Base-by-base conservation (phyloP, 2,113 vertebrate species). In the Carassius carassius region DNA sequence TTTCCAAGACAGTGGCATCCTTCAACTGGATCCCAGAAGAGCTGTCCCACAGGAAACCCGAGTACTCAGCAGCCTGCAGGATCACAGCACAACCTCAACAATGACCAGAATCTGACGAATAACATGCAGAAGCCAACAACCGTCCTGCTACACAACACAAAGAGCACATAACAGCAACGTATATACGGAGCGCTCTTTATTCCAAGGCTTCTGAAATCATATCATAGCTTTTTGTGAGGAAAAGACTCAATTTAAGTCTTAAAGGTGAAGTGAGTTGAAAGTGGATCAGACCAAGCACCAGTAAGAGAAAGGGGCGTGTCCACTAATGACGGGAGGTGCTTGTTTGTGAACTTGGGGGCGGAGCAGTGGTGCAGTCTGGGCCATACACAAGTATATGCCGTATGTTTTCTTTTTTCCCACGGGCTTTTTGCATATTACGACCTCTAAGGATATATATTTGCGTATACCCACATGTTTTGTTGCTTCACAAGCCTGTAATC, bases 1-100 rank as follows among this genome's bases (percentile, higher is more conserved):
- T 87, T 70, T 97, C 96, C 85, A 95, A 83, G 72, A 92, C 88
- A 0, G 87, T 11, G 0, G 91, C 88, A 6, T 97, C 95, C 90
- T 94, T 96, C 86, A 99, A 92, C 47, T 98, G 96, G 16, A 99
- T 89, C 0, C 96, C 95, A 0, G 95, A 95, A 0, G 94, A 92
- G 0, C 91, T 86, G 87, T 99, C 97, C 98, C 98, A 99, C 73
- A 99, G 94, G 89, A 97, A 99, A 5, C 97, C 98, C 0, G 93
- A 94, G 91, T 95, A 97, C 80, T 95, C 95, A 2, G 80, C 70
- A 3, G 93, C 94, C 98, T 99, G 89, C 1, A 63, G 88, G 12
- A 51, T 47, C 41, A 21, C 16, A 91, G 80, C 86, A 54, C 89
- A 81, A 9, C 3, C 12, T 58, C 49, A 58, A 51, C 67, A 69